Base-by-base conservation (phyloP, 2,888 invertebrate species). In the Pachliopta kotzebuea region DNA sequence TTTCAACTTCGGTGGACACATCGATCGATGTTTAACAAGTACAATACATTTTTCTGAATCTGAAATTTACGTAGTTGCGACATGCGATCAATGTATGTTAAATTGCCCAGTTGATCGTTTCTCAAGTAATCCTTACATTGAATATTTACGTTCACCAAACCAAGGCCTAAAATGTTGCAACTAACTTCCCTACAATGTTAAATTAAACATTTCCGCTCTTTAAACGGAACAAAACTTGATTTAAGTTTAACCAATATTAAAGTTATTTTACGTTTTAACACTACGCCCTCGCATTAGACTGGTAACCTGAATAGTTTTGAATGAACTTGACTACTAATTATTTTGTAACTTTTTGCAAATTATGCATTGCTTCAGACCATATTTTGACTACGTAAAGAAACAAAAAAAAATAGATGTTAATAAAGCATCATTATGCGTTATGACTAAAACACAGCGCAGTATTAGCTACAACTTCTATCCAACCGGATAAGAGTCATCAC, bases 221-320 rank as follows among this genome's bases (percentile, higher is more conserved):
- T 18, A 7, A 62, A 17, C 26, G 24, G 42, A 63, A 53, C 52
- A 21, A 31, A 23, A 57, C 17, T 14, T 62, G 23, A 52, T 42
- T 53, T 62, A 24, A 37, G 21, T 37, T 37, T 42, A 42, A 23
- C 8, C 53, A 57, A 57, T 63, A 20, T 53, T 45, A 45, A 37
- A 37, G 45, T 45, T 63, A 53, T 57, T 63, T 53, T n/a, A 58
- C 62, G 57, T 58, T 58, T 53, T 45, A 53, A 26, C 18, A 50
- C 26, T 26, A 63, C 62, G 62, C 62, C 62, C 45, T 45, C 62
- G 62, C n/a, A 18, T 63, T 63, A 63, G 62, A 63, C 42, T 57
- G 62, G 57, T 57, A 53, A 58, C 42, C 57, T 60, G 60, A 55
- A 64, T 56, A 56, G 56, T 56, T 60, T 24, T 42, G 53, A 61